These are phyloP conservation scores for Trachelus tabidus DNA, from an alignment of 2,888 invertebrate species.

Conservation along the genomic window DNA sequence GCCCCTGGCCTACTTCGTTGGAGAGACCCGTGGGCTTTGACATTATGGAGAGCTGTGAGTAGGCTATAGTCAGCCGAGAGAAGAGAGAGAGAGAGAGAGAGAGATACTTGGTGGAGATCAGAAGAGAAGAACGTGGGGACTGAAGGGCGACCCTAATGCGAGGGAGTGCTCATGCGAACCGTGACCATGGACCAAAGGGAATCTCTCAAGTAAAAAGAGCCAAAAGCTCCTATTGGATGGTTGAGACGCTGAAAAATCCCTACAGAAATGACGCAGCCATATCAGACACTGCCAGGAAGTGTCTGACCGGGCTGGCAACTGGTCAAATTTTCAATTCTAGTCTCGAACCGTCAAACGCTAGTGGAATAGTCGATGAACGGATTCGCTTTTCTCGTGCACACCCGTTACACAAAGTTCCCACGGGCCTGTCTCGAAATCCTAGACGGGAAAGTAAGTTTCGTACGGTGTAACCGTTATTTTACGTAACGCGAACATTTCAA, in stretches of 20 bases:
- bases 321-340: neutral
- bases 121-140: neutral
- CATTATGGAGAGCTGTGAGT: slow-evolving; percentile 40
- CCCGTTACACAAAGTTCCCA: slow-evolving; percentile 2
- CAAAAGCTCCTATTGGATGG: slow-evolving; percentile 12
- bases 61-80: neutral
- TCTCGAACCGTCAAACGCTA: neutral
- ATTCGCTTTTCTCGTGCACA: neutral
- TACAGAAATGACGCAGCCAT: neutral
- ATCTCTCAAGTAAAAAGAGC: slow-evolving; percentile 49
- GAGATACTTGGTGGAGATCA: slow-evolving; percentile 23
- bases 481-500: slow-evolving; percentile 37
- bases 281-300: neutral
- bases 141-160: slow-evolving; percentile 44
- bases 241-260: neutral
- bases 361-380: neutral
- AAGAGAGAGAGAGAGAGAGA: slow-evolving; percentile 32
- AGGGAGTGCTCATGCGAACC: slow-evolving; percentile 47
- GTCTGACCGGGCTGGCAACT: neutral
- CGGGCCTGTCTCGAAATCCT: slow-evolving; percentile 36
- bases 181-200: slow-evolving; percentile 46
- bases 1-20: slow-evolving; percentile 42
- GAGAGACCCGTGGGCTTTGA: slow-evolving; percentile 43
- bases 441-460: slow-evolving; percentile 54
- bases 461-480: slow-evolving; percentile 49